Evolutionary conservation across 2,113 vertebrate genomes (phyloP), one percentile per base, ranked within the genome.

Genomic region (Lasiurus borealis): DNA sequence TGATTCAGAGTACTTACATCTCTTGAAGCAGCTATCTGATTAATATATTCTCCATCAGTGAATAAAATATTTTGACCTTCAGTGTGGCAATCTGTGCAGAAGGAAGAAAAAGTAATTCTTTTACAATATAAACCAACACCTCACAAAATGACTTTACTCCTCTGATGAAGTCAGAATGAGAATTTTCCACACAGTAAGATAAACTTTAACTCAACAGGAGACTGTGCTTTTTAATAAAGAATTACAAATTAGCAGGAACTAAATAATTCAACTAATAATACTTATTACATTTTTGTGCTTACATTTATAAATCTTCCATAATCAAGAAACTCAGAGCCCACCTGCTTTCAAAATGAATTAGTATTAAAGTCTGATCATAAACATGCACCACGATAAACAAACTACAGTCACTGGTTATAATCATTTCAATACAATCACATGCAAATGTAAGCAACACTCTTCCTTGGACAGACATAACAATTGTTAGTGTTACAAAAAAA

Each of bases 11-110:
- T 76, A 98, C 99, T 99, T 98, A 99, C 99, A 97, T 99, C 99
- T 99, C 99, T 99, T 97, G 99, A 99, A 96, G 99, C 99, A 97
- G 99, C 99, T 84, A 99, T 99, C 98, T 99, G 99, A 98, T 99
- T 99, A 98, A 99, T 99, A 97, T 99, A 99, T 96, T 99, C 99
- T 97, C 99, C 99, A 97, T 99, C 99, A 85, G 99, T 99, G 96
- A 99, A 99, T 95, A 99, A 98, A 86, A 99, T 99, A 98, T 99
- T 99, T 98, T 99, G 99, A 83, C 99, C 99, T 91, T 99, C 99
- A 95, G 98, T 98, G 94, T 99, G 99, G 97, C 99, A 99, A 98
- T 99, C 99, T 99, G 94, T 71, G 46, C 75, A 92, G 96, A 96
- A 81, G 73, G 64, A 95, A 96, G 86, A 98, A 97, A 95, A 97